phyloP scores from a whole-genome alignment of 2,888 invertebrate species.

The Mylabris sibirica region DNA sequence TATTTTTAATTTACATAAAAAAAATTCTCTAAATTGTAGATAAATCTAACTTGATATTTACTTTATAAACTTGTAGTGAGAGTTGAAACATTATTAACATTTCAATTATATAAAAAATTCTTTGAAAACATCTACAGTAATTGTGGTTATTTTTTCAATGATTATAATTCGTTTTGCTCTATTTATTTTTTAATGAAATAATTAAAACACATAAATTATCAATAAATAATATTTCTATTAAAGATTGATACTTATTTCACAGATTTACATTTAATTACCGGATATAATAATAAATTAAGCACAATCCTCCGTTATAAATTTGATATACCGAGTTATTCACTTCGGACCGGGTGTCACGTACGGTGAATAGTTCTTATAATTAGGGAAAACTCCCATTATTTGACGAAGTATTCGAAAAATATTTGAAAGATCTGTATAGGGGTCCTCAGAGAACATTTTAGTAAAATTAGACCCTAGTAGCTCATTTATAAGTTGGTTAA shows the following conservation, averaged over 20 bases:
- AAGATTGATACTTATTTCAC: background rate
- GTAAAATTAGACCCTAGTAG: too few species aligned
- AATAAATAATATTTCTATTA: background rate
- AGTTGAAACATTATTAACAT: constrained; percentile 1
- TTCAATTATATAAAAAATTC: background rate
- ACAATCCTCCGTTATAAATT: constrained; percentile 6
- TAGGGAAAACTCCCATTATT: too few species aligned
- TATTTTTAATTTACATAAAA: background rate
- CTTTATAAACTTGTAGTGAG: background rate
- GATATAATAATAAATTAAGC: constrained; percentile 11
- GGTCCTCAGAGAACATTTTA: too few species aligned
- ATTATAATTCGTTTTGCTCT: background rate
- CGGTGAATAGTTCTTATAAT: too few species aligned
- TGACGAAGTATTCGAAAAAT: too few species aligned
- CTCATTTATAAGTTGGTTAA: too few species aligned
- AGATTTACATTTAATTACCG: constrained; percentile 6
- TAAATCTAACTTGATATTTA: background rate
- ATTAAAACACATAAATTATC: background rate
- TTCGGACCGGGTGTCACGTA: too few species aligned
- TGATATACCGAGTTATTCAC: too few species aligned
- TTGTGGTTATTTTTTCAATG: background rate
- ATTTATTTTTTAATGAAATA: background rate
- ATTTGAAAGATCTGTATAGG: too few species aligned
- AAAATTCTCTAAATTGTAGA: background rate
- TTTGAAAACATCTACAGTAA: background rate